phyloP scores from a whole-genome alignment of 2,888 invertebrate species.

The Stegana nigrithorax region DNA sequence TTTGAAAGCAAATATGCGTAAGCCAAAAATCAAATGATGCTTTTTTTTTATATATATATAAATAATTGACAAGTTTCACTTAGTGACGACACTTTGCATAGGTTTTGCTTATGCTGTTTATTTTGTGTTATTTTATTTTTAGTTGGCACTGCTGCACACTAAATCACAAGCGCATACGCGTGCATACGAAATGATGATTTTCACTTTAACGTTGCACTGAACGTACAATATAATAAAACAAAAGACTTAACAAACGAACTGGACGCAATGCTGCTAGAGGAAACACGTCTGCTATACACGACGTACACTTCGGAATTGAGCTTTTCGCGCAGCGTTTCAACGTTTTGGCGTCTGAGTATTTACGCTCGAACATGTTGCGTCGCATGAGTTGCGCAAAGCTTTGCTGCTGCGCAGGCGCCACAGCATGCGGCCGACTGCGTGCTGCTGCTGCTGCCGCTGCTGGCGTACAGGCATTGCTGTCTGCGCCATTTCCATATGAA shows the following conservation, averaged over 20 bases:
- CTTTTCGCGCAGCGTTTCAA: neutral
- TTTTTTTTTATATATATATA: neutral
- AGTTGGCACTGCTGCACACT: neutral
- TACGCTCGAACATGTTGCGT: neutral
- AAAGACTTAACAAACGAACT: constrained; percentile 10
- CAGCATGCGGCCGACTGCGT: too few relatives aligned
- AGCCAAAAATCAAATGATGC: too few relatives aligned
- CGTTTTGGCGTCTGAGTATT: neutral
- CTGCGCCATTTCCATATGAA: neutral
- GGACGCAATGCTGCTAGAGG: neutral
- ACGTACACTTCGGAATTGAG: constrained; percentile 46
- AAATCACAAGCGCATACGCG: constrained; percentile 11
- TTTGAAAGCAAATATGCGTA: too few relatives aligned
- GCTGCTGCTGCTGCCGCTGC: too few relatives aligned
- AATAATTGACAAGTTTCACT: neutral
- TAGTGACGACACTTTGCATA: neutral
- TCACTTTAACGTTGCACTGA: constrained; percentile 39
- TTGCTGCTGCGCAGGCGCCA: too few relatives aligned
- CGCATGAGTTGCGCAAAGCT: too few relatives aligned
- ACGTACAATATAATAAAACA: neutral
- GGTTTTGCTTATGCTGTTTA: constrained; percentile 21
- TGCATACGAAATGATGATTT: constrained; percentile 38
- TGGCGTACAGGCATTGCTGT: neutral
- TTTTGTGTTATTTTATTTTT: neutral
- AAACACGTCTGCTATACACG: constrained; percentile 55